Base-by-base conservation (phyloP, 2,888 invertebrate species). In the Venustoraphidia nigricollis region DNA sequence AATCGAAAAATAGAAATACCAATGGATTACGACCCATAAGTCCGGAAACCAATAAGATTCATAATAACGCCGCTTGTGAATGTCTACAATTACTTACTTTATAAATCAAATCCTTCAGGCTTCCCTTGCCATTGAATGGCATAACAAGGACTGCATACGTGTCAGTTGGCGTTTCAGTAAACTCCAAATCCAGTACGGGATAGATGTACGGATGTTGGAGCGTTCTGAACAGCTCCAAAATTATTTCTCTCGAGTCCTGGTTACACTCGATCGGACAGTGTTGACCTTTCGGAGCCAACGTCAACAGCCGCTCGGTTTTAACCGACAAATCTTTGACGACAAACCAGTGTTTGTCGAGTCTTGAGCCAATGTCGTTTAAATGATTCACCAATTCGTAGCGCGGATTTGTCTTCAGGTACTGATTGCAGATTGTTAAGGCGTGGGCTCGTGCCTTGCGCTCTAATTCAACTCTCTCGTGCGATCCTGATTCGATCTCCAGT, bases 171-270 rank as follows among this genome's bases (percentile, higher is more conserved):
- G 68, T 65, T 50, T 69, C 67, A 40, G 66, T 60, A 11, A 40
- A 39, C 59, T 90, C 90, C 54, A 93, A 71, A 61, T 92, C 90
- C 57, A 91, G 69, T 34, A 92, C 82, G 0, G 93, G 93, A 67
- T 87, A 90, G 54, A 94, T 86, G 64, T 92, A 93, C 0, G 94
- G 93, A 67, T 94, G 93, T 64, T 93, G 91, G 40, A 91, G 73
- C 9, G 85, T 83, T 46, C 87, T 76, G 61, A 93, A 86, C 54
- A 93, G 69, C 62, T 90, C 86, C 68, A 86, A 75, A 40, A 92
- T 73, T 38, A 80, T 75, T 37, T 74, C 73, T 47, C 80, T 72
- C 1, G 84, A 83, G 36, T 76, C 69, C 17, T 78, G 73, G 35
- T 46, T 52, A 54, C 78, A 77, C 55, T 79, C 80, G 56, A 87